Evolutionary conservation across 2,888 invertebrate species (phyloP).

Genomic region (Megalurothrips usitatus): DNA sequence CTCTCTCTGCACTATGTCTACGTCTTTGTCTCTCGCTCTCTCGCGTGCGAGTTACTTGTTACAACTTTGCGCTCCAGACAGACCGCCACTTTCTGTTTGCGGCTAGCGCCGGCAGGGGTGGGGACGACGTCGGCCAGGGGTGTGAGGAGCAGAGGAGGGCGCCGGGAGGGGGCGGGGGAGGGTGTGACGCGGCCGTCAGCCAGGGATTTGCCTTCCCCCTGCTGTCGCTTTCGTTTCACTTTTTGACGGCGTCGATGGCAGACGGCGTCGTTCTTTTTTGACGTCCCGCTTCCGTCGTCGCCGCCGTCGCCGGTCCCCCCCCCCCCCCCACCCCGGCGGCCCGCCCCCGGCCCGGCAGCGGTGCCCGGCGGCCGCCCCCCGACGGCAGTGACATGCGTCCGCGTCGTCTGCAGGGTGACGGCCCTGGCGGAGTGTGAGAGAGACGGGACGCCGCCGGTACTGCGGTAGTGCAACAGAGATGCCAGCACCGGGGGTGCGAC

Average conservation of each 20-base stretch:
- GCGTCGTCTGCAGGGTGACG: neutral
- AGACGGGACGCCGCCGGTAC: too few species aligned
- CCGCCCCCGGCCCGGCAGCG: neutral
- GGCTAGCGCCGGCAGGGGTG: neutral
- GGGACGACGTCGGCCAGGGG: neutral
- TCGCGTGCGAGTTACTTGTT: constrained; percentile 24
- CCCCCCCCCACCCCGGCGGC: too few species aligned
- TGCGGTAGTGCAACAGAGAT: too few species aligned
- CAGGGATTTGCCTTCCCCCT: neutral
- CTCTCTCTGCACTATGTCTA: too few species aligned
- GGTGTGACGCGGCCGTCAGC: neutral
- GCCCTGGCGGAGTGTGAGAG: too few species aligned
- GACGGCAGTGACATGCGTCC: neutral
- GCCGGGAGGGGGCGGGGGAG: neutral
- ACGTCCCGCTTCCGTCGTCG: neutral
- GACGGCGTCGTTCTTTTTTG: neutral
- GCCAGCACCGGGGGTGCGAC: too few species aligned
- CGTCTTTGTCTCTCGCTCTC: neutral
- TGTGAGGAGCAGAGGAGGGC: neutral
- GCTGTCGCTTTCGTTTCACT: neutral
- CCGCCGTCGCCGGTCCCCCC: too few species aligned
- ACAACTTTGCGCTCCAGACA: constrained; percentile 19
- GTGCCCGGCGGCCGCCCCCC: neutral
- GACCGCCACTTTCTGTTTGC: constrained; percentile 25
- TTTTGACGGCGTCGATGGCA: neutral